Evolutionary conservation across 2,797 vertebrate genomes (phyloP), one percentile per base, ranked within the genome.

Genomic region (Hephaestus fuliginosus): DNA sequence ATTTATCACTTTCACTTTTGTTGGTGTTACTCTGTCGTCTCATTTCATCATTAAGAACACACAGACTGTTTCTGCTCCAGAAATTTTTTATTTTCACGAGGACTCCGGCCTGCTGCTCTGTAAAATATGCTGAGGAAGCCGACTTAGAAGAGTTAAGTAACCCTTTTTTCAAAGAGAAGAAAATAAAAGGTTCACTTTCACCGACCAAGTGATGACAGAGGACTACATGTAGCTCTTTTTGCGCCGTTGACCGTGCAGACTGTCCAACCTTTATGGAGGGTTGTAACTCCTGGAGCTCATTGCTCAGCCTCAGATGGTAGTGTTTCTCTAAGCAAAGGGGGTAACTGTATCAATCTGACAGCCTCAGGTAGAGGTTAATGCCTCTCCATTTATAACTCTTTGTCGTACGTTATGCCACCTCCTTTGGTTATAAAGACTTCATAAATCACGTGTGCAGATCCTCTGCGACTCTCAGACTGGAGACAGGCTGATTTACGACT

Each of bases 1-100:
- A 94, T 95, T 94, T 89, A 95, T 95, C 92, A 94, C 92, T 84
- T 94, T 94, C 86, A 94, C 81, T 91, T 92, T 80, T 92, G 90
- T 92, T 91, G 89, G 89, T 76, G 79, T 92, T 90, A 70, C 82
- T 76, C 89, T 58, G 53, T 79, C 63, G 76, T 85, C 85, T 83
- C 78, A 74, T 92, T 94, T 91, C 86, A 92, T 93, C 92, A 89
- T 74, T 51, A 28, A 71, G 87, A 90, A 91, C 90, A 90, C 86
- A 90, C 91, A 88, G 88, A 66, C 83, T 46, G 81, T 70, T 85
- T 88, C 69, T 78, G 53, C 78, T 70, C 36, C 1, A 3, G 33
- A 81, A 76, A 83, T 88, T 86, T 89, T 91, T 91, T 77, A 80
- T 85, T 90, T 89, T 90, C 77, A 81, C 28, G 58, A 86, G 86